Conservation (phyloP, 2,888 invertebrate species). For the Lochmaea crataegi region DNA sequence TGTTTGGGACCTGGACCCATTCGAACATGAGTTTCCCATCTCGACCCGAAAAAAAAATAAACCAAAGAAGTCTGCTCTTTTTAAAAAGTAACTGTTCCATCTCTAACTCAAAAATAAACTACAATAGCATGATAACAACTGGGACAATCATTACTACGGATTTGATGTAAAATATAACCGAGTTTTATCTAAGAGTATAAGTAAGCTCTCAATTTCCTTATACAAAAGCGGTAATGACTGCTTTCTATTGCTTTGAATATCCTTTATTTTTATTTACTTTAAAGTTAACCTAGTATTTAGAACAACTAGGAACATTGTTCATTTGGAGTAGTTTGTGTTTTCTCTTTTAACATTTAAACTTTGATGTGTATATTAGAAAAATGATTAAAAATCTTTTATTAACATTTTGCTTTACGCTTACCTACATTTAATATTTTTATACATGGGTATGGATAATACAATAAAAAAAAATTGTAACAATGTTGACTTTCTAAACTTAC, state of each 20-base stretch:
- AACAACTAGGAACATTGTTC: slow-evolving; percentile 8
- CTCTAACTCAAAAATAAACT: not conserved
- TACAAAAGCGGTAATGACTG: slow-evolving; percentile 24
- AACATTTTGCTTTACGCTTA: too few species aligned
- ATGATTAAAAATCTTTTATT: too few species aligned
- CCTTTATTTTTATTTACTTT: slow-evolving; percentile 26
- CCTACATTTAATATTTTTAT: too few species aligned
- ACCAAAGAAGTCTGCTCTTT: not conserved
- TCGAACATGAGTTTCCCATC: too few species aligned
- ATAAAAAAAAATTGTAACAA: too few species aligned
- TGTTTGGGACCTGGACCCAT: too few species aligned
- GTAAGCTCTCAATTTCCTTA: slow-evolving; percentile 28
- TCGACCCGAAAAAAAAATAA: too few species aligned
- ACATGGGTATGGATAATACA: too few species aligned
- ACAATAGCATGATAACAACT: not conserved
- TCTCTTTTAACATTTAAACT: not conserved
- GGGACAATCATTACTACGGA: not conserved
- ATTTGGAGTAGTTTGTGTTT: slow-evolving; percentile 4
- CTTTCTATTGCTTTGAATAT: slow-evolving; percentile 31
- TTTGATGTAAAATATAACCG: not conserved
- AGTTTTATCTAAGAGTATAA: not conserved
- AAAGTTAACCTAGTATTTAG: slow-evolving; percentile 15
- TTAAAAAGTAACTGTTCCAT: not conserved
- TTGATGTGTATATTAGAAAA: too few species aligned
- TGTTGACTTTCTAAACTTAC: too few species aligned